phyloP scores from a whole-genome alignment of 2,888 invertebrate species.

The Nephrotoma appendiculata region DNA sequence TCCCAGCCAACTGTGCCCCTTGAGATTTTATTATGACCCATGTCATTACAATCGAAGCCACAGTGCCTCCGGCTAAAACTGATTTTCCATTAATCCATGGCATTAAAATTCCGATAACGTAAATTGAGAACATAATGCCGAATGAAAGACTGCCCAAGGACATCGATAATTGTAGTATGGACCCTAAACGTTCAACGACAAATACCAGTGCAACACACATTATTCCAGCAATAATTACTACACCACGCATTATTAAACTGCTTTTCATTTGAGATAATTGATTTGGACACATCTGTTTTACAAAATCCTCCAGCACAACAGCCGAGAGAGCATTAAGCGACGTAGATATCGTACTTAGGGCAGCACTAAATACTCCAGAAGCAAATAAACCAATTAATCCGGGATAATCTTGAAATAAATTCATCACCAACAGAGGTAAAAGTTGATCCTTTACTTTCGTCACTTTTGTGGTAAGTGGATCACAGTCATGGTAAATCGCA shows the following conservation, averaged over 20 bases:
- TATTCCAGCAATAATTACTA: slow-evolving; percentile 46
- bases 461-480: slow-evolving; percentile 60
- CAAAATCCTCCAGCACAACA: slow-evolving; percentile 63
- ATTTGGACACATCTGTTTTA: slow-evolving; percentile 43
- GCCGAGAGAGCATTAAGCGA: slow-evolving; percentile 70
- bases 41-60: slow-evolving; percentile 42
- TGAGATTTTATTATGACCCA: slow-evolving; percentile 50
- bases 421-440: slow-evolving; percentile 75
- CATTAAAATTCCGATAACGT: slow-evolving; percentile 50
- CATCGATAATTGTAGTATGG: slow-evolving; percentile 52
- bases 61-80: slow-evolving; percentile 44
- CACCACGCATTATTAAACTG: slow-evolving; percentile 40
- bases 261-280: neutral
- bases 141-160: slow-evolving; percentile 53
- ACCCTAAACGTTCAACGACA: slow-evolving; percentile 52
- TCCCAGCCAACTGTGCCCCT: neutral
- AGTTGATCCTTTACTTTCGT: slow-evolving; percentile 67
- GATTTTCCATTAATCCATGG: slow-evolving; percentile 36
- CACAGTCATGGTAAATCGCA: slow-evolving; percentile 61
- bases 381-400: slow-evolving; percentile 80
- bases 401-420: slow-evolving; percentile 57
- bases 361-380: slow-evolving; percentile 81
- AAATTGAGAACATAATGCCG: slow-evolving; percentile 50
- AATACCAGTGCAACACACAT: slow-evolving; percentile 53
- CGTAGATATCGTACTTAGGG: slow-evolving; percentile 68